Conservation (phyloP, 2,113 vertebrate genomes). For the Pachycephala philippinensis region DNA sequence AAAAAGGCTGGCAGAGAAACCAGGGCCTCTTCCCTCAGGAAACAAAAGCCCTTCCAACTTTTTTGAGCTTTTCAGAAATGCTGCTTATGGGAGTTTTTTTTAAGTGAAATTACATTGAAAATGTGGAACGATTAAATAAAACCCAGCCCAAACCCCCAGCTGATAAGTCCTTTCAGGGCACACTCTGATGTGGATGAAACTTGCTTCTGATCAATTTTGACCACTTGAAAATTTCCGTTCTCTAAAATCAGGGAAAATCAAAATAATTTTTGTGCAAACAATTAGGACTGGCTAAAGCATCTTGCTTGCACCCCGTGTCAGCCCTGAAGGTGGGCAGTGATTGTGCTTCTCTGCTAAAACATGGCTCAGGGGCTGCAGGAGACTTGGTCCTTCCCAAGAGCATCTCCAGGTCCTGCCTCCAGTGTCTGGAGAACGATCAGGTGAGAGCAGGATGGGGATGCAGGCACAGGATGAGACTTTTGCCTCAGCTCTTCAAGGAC, state of each 20-base stretch:
- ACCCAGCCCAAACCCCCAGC: background rate
- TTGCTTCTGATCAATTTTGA: background rate
- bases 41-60: background rate
- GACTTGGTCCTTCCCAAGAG: background rate
- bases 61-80: background rate
- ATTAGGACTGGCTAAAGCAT: background rate
- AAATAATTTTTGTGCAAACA: background rate
- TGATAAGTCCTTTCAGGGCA: background rate
- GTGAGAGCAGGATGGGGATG: background rate
- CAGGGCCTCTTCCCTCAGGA: background rate
- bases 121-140: background rate
- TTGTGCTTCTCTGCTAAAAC: background rate
- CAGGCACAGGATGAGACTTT: background rate
- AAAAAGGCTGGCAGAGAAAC: background rate
- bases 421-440: rapidly evolving
- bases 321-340: background rate
- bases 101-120: background rate
- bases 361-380: background rate
- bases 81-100: background rate
- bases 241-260: background rate
- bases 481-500: background rate
- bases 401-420: background rate
- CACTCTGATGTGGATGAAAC: background rate
- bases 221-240: background rate
- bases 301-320: background rate